Evolutionary conservation across 2,113 vertebrate species (phyloP).

Genomic region (Scomber scombrus): DNA sequence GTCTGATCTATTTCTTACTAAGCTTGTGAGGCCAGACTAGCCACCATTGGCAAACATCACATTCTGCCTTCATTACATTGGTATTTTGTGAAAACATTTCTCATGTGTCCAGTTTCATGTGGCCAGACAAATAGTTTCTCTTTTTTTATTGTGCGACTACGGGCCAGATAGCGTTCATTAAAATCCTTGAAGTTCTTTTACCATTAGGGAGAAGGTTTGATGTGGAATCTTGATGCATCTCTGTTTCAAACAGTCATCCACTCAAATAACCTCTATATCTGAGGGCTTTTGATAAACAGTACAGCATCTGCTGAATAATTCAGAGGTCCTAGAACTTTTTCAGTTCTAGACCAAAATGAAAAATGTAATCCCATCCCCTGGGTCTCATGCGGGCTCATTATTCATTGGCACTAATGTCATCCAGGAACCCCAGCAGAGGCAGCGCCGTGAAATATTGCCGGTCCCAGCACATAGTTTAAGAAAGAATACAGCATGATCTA

Average conservation of each 20-base stretch:
- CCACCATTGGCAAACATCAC: constrained; percentile 42
- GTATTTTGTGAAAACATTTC: constrained; percentile 37
- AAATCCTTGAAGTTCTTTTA: constrained; percentile 21
- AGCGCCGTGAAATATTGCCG: constrained; percentile 56
- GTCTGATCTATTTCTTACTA: constrained; percentile 19
- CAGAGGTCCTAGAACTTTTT: constrained; percentile 54
- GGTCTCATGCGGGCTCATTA: constrained; percentile 65
- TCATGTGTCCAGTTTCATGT: constrained; percentile 36
- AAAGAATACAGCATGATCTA: constrained; percentile 14
- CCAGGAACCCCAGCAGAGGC: constrained; percentile 44
- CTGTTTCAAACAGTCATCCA: constrained; percentile 23
- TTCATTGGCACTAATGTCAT: constrained; percentile 66
- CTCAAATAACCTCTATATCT: constrained; percentile 53
- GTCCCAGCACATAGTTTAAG: constrained; percentile 48
- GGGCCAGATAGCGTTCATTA: constrained; percentile 10
- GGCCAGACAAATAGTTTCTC: constrained; percentile 29
- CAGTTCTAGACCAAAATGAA: constrained; percentile 56
- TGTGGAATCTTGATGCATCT: constrained; percentile 19
- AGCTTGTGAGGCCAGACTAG: constrained; percentile 10
- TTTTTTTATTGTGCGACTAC: constrained; percentile 21
- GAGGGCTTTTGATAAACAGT: constrained; percentile 60
- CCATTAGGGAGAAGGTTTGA: constrained; percentile 31
- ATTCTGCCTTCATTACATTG: constrained; percentile 50
- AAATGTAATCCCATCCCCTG: constrained; percentile 61
- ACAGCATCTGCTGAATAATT: constrained; percentile 60